These are phyloP conservation scores for Myotis vivesi DNA, from an alignment of 2,797 vertebrate genomes.

Conservation along the genomic window DNA sequence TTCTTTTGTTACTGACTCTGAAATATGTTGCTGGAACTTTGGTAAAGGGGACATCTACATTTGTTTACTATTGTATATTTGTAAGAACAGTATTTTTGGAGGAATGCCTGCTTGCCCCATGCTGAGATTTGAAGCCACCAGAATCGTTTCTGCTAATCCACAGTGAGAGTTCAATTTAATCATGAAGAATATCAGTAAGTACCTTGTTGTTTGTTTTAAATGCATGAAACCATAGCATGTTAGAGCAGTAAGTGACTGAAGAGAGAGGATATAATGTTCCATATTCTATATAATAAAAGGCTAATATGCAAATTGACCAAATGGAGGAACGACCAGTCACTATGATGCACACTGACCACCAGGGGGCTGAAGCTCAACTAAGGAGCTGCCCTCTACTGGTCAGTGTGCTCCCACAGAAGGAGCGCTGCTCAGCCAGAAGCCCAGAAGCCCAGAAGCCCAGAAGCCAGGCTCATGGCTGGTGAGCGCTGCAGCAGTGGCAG, in stretches of 20 bases:
- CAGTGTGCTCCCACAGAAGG: too few species aligned
- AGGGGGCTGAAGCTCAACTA: too few species aligned
- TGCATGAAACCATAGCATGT: background rate
- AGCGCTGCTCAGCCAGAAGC: too few species aligned
- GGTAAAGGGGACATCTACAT: background rate
- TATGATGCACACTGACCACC: too few species aligned
- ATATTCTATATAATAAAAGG: background rate
- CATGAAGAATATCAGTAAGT: background rate
- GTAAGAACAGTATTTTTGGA: background rate
- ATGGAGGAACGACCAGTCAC: too few species aligned
- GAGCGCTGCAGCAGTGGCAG: accelerated
- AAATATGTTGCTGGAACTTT: background rate
- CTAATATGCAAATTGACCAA: too few species aligned
- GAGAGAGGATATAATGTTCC: background rate
- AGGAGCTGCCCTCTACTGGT: too few species aligned
- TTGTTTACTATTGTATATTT: background rate
- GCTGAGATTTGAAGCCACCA: background rate
- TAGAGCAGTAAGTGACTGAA: background rate
- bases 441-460: too few species aligned
- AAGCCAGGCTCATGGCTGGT: too few species aligned
- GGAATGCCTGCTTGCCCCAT: background rate
- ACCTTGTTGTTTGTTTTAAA: background rate
- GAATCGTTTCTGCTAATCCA: background rate
- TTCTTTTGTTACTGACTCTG: background rate
- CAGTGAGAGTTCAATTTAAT: background rate